Base-by-base conservation (phyloP, 2,113 vertebrate species). In the Rhynchomys soricoides region DNA sequence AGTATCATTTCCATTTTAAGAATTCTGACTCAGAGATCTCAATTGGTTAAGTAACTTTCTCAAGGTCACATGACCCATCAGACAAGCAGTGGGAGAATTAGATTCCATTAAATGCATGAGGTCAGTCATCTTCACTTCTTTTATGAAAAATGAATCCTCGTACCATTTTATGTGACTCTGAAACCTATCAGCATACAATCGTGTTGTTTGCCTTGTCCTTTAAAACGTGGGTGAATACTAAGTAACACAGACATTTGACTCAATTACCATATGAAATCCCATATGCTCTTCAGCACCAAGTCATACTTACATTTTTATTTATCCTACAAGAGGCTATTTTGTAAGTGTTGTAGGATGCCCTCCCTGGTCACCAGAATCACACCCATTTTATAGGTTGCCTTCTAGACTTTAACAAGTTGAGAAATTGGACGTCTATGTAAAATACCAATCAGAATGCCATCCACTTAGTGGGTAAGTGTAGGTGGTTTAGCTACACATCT, bases 171-270 rank as follows among this genome's bases (percentile, higher is more conserved):
- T 83, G 73, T 5, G 1, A 78, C 91, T 96, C 50, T 86, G 92
- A 95, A 96, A 81, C n/a, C 86, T 93, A 92, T 93, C 73, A 89
- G 89, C 81, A 83, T 66, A 86, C 78, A 92, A 86, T 95, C 90
- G 34, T 79, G 31, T 86, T 91, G 75, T 85, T 83, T 59, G 71
- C 34, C 78, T 82, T 70, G 10, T 92, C 71, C 89, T 97, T 89
- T 92, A 79, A 89, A 90, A 91, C 37, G 73, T 34, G 88, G 91
- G 85, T 83, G 91, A 93, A 45, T 26, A 16, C 87, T 83, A 87
- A 89, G 57, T 64, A 62, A 81, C 70, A 90, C 0, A 97, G 96
- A 92, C 31, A 43, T 89, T 87, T 91, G 95, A 89, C 71, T 96
- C 43, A 74, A 94, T 94, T 81, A 85, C 31, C 87, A 52, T 90